A percentile compares a stretch with the other conserved stretches of the same genome.
These are phyloP conservation scores for Triops longicaudatus DNA, from an alignment of 1,140 invertebrate genomes.

Conservation along the genomic window DNA sequence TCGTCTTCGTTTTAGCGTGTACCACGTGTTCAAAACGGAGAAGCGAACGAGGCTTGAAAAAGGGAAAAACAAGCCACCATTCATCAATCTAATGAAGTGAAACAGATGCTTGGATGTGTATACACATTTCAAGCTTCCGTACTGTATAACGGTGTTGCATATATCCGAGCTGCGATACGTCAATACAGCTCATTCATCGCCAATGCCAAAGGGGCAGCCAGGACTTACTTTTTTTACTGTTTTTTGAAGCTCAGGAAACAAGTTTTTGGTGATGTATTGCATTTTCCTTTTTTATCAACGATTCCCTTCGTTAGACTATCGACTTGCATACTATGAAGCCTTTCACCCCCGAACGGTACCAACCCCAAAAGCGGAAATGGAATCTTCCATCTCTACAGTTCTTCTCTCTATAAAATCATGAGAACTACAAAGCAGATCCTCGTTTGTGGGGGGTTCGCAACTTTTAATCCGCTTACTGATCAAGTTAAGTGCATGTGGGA, in stretches of 20 bases:
- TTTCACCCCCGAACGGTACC: not conserved
- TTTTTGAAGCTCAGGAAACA: not conserved
- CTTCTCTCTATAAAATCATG: not conserved
- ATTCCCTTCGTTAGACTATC: not conserved
- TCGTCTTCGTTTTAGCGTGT: not conserved
- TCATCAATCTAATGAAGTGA: conserved; percentile 12
- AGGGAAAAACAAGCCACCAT: not conserved
- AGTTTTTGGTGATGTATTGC: not conserved
- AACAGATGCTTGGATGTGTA: not conserved
- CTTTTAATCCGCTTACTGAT: conserved; percentile 15
- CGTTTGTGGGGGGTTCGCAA: conserved; percentile 5
- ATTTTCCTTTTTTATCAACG: not conserved
- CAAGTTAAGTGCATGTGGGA: not conserved
- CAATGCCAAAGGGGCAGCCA: not conserved
- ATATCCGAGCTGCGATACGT: not conserved
- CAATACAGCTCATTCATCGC: conserved; percentile 6
- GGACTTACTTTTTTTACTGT: not conserved
- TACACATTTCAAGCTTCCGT: not conserved
- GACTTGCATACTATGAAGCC: not conserved
- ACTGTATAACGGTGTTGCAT: not conserved
- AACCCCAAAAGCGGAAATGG: not conserved
- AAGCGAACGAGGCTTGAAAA: not conserved
- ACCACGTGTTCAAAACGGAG: not conserved
- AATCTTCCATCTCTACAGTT: not conserved
- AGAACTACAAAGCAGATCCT: conserved; percentile 1